Evolutionary conservation across 2,797 vertebrate genomes (phyloP).

Genomic region (Alfaro cultratus): DNA sequence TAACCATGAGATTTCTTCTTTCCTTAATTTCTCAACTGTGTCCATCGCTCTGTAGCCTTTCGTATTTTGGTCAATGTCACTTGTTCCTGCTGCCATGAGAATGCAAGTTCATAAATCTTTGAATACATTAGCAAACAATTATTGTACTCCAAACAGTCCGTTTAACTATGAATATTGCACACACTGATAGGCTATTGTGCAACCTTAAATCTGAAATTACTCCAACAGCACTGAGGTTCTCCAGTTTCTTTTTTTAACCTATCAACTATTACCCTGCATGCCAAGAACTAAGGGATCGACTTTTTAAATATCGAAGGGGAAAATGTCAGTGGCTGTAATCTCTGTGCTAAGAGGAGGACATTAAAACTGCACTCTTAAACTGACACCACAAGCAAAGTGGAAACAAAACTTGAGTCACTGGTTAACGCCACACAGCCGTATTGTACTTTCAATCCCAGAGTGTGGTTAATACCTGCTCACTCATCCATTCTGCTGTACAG

Average conservation of each 20-base stretch:
- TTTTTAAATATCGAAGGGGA: neutral
- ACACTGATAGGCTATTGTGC: neutral
- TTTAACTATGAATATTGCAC: neutral
- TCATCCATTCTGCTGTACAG: neutral
- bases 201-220: neutral
- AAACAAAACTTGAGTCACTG: neutral
- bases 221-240: constrained; percentile 61
- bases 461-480: neutral
- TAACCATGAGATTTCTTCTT: neutral
- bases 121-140: neutral
- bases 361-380: neutral
- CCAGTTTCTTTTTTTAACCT: neutral
- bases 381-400: neutral
- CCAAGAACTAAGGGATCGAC: neutral
- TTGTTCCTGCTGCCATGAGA: constrained; percentile 42
- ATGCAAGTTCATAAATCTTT: neutral
- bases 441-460: neutral
- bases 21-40: neutral
- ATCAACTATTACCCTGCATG: neutral
- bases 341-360: neutral
- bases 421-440: neutral
- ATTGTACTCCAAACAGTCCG: neutral
- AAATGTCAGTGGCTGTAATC: neutral
- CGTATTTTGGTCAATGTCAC: neutral
- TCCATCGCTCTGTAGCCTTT: neutral